These are phyloP conservation scores for Corynorhinus townsendii DNA, from an alignment of 2,113 vertebrate species.

Conservation along the genomic window DNA sequence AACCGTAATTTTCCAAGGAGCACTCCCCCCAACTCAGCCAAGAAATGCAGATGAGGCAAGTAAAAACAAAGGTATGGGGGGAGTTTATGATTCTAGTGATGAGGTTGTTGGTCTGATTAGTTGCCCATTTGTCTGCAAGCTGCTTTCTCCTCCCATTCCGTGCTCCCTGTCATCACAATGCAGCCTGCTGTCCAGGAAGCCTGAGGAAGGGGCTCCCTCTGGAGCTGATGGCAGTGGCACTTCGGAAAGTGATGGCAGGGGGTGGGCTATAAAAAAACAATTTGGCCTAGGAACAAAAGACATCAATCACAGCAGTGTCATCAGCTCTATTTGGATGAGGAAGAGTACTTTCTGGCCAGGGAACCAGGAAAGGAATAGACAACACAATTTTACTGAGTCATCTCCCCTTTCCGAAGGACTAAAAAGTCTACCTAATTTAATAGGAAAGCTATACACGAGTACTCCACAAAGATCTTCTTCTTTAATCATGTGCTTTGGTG, in stretches of 20 bases:
- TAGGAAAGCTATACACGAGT: background rate
- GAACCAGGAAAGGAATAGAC: conserved; percentile 26
- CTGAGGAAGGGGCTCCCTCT: conserved; percentile 72
- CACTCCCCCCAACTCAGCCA: background rate
- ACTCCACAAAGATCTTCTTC: conserved; percentile 1
- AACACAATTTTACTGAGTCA: background rate
- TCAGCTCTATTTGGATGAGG: conserved; percentile 22
- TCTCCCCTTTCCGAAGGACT: background rate
- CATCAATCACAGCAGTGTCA: conserved; percentile 75
- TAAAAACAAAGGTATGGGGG: background rate
- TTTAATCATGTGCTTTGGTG: background rate
- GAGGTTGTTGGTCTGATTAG: conserved; percentile 59
- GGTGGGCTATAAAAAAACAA: conserved; percentile 74
- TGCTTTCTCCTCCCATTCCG: conserved; percentile 53
- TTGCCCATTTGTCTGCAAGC: conserved; percentile 71
- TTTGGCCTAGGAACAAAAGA: conserved; percentile 71
- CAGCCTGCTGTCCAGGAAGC: conserved; percentile 63
- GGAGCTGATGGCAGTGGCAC: conserved; percentile 65
- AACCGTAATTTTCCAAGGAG: background rate
- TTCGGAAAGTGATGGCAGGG: conserved; percentile 68
- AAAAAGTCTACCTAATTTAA: background rate
- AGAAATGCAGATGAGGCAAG: conserved; percentile 35
- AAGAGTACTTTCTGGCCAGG: conserved; percentile 32
- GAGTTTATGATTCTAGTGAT: conserved; percentile 29
- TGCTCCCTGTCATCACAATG: conserved; percentile 52